Evolutionary conservation across 2,797 vertebrate species (phyloP).

Genomic region (Pseudomugil gertrudae): DNA sequence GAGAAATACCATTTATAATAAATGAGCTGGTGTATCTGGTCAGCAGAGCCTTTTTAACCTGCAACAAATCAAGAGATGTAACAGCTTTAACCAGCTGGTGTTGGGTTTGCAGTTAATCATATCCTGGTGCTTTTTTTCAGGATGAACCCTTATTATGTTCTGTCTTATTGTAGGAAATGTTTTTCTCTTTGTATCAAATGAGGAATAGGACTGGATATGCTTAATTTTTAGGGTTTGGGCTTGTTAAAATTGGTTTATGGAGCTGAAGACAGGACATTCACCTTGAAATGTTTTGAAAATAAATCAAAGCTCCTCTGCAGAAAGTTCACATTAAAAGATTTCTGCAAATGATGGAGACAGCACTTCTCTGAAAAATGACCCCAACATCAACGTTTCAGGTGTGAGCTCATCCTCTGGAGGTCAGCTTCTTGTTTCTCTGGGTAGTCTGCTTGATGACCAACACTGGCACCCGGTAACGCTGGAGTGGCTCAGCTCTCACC

Average conservation of each 20-base stretch:
- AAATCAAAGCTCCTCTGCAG: constrained; percentile 15
- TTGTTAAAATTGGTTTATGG: constrained; percentile 36
- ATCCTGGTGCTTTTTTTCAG: constrained; percentile 40
- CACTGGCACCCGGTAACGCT: constrained; percentile 94
- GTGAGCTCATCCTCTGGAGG: constrained; percentile 66
- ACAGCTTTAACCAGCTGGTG: constrained; percentile 26
- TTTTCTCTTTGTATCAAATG: too few relatives aligned
- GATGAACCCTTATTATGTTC: constrained; percentile 38
- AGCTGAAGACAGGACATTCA: constrained; percentile 3
- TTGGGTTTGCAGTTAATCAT: constrained; percentile 44
- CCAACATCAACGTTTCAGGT: constrained; percentile 51
- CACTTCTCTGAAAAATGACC: background rate
- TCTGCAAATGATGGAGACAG: background rate
- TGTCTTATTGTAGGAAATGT: too few relatives aligned
- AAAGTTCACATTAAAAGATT: constrained; percentile 11
- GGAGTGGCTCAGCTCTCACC: constrained; percentile 88
- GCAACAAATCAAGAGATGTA: background rate
- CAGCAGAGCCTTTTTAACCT: too few relatives aligned
- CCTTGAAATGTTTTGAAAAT: constrained; percentile 8
- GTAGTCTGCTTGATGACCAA: constrained; percentile 94
- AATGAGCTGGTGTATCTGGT: too few relatives aligned
- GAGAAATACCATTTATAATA: constrained; percentile 22
- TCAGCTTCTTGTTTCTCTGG: constrained; percentile 83
- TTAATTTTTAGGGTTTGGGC: constrained; percentile 28
- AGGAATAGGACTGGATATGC: constrained; percentile 2